Evolutionary conservation across 2,113 vertebrate species (phyloP), one percentile per base, ranked within the genome.

Genomic region (Propithecus coquereli): DNA sequence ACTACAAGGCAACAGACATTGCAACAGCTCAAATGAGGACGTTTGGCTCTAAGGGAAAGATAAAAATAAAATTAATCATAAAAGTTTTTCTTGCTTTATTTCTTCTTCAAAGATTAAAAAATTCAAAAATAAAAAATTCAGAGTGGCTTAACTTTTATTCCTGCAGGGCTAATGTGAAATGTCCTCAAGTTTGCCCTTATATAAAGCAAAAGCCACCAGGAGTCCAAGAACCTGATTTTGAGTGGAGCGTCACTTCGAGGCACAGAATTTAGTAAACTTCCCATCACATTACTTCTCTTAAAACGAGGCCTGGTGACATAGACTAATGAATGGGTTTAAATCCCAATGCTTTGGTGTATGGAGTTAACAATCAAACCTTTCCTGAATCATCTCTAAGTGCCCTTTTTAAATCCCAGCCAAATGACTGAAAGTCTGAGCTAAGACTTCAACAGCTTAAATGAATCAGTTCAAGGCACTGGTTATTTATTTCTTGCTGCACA

Each of bases 41-140:
- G 11, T 47, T 34, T 92, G 76, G 34, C 52, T 94, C 59, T n/a
- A 82, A 89, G 59, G 79, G 25, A 90, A 74, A 83, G 32, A 63
- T 70, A 34, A 85, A 90, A 90, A 59, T 79, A 45, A 81, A 88
- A 92, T 5, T 11, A 91, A 77, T 71, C 40, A 68, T 66, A 32
- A 83, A 43, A 37, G 1, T 65, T 90, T 70, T 89, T 66, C 32
- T 79, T 57, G 32, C 13, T 77, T 87, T 9, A 71, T 85, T 91
- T 95, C 23, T 96, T 30, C 8, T 94, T 86, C 54, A 90, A 88
- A 59, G 25, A 61, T 94, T 37, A 95, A 83, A 84, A 74, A 20
- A 22, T n/a, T 37, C 16, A 74, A 71, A 81, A 70, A 81, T 70
- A 20, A 23, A 82, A 88, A 96, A 27, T 47, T 16, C 0, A 65